Evolutionary conservation across 2,797 vertebrate species (phyloP), one percentile per base, ranked within the genome.

Genomic region (Sandelia bainsii): DNA sequence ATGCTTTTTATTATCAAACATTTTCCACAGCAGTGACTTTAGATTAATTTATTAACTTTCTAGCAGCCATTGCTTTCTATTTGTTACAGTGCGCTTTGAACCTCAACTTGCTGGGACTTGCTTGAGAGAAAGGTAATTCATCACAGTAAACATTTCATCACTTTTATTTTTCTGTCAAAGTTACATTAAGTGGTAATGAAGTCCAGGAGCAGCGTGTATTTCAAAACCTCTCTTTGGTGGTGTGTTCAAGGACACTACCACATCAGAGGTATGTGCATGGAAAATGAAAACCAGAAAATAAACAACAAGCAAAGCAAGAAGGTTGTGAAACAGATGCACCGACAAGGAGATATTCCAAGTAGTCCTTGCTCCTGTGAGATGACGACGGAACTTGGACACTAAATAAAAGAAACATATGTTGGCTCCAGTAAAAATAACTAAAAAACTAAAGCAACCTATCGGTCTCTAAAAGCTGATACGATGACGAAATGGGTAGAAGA

Each of bases 91-190:
- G 29, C 13, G 32, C 82, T 81, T 78, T 83, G 70, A 90, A 84
- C 57, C 66, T 59, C 49, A 45, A 79, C 62, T 72, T 57, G 66
- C 77, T 51, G 75, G 54, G 73, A 73, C 51, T 34, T 71, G 65
- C 65, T 71, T 37, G 4, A 63, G 71, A 80, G 71, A 50, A 70
- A 63, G 32, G 77, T 57, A 72, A 90, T 87, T 87, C 59, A 87
- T 88, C 76, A 80, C 59, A 44, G 62, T 3, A 40, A 79, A 79
- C 73, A 83, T 81, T 82, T 89, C 78, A 85, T 85, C 79, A 77
- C 69, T 76, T 87, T 81, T 82, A 72, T 86, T 87, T 86, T 74
- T 82, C 77, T 79, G 82, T 85, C 70, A 87, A 59, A 77, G 81
- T 85, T 79, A 85, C 60, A 76, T 83, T 72, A 70, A 79, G 73